Percentiles rank a stretch among this genome's conserved stretches.
Conservation (phyloP, 1,140 invertebrate genomes). For the Zaprionus africanus region DNA sequence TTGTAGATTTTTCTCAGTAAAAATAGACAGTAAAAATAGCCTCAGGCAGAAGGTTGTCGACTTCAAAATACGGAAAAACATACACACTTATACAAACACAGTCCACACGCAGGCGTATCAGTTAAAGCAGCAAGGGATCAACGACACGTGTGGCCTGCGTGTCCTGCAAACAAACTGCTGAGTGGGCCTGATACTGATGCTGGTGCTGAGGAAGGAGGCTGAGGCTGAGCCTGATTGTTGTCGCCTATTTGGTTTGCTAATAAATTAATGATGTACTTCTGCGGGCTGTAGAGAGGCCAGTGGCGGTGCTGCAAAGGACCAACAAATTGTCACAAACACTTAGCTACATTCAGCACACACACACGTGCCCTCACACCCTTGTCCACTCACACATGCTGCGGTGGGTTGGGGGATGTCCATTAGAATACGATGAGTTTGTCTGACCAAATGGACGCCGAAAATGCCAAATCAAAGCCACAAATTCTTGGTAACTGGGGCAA, state of each 20-base stretch:
- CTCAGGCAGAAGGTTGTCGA: constrained; percentile 28
- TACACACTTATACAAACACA: constrained; percentile 1
- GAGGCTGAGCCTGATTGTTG: constrained; percentile 54
- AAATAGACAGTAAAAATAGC: constrained; percentile 30
- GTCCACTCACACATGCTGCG: constrained; percentile 5
- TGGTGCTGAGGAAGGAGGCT: constrained; percentile 47
- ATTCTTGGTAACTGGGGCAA: constrained; percentile 41
- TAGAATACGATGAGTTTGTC: constrained; percentile 34
- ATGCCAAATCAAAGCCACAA: constrained; percentile 25
- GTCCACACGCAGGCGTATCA: background rate
- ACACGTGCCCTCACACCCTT: constrained; percentile 21
- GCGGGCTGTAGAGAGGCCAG: constrained; percentile 48
- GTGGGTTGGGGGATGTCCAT: constrained; percentile 18
- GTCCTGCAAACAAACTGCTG: constrained; percentile 43
- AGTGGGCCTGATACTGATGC: constrained; percentile 45
- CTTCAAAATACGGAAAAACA: constrained; percentile 18
- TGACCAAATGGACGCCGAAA: constrained; percentile 18
- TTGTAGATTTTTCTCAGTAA: constrained; percentile 27
- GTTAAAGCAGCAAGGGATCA: constrained; percentile 5
- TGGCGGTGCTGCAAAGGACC: constrained; percentile 38
- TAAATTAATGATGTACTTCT: constrained; percentile 82
- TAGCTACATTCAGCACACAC: constrained; percentile 29
- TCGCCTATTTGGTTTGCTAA: constrained; percentile 78
- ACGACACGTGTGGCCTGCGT: constrained; percentile 45
- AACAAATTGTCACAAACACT: constrained; percentile 71